Percentiles rank a stretch among this genome's conserved stretches.
Conservation (phyloP, 2,113 vertebrate species). For the Nothocercus nigrocapillus region DNA sequence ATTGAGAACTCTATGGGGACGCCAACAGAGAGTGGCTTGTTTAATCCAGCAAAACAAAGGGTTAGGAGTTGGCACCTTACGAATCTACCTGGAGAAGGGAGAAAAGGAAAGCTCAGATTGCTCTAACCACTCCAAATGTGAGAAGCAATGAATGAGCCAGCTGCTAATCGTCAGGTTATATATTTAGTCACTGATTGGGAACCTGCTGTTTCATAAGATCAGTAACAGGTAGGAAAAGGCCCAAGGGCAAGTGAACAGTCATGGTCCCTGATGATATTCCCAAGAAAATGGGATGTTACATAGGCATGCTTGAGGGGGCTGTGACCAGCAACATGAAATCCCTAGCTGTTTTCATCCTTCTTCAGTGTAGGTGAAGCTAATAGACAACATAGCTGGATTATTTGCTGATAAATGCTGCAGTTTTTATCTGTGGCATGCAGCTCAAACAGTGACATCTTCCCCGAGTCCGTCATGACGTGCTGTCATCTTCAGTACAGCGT, state of each 20-base stretch:
- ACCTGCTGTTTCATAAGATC: rapidly evolving
- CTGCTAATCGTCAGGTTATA: neutral
- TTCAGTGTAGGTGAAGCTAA: neutral
- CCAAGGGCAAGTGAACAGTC: neutral
- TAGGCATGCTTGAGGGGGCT: too few species aligned
- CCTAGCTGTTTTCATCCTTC: neutral
- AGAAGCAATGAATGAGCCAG: neutral
- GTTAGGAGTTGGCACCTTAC: neutral
- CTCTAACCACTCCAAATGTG: rapidly evolving
- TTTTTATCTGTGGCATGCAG: neutral
- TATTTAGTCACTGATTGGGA: neutral
- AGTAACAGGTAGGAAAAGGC: neutral
- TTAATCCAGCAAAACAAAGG: neutral
- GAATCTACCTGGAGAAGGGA: neutral
- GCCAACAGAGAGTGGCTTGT: rapidly evolving
- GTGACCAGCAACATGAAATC: too few species aligned
- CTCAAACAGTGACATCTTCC: neutral
- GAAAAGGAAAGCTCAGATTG: neutral
- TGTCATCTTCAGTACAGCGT: neutral
- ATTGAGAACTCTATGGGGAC: rapidly evolving
- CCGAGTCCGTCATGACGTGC: neutral
- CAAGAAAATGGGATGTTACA: neutral
- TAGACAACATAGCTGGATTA: neutral
- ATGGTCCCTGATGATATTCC: neutral
- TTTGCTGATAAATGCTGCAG: neutral